Evolutionary conservation across 2,888 invertebrate species (phyloP).

Genomic region (Junonia oenone): DNA sequence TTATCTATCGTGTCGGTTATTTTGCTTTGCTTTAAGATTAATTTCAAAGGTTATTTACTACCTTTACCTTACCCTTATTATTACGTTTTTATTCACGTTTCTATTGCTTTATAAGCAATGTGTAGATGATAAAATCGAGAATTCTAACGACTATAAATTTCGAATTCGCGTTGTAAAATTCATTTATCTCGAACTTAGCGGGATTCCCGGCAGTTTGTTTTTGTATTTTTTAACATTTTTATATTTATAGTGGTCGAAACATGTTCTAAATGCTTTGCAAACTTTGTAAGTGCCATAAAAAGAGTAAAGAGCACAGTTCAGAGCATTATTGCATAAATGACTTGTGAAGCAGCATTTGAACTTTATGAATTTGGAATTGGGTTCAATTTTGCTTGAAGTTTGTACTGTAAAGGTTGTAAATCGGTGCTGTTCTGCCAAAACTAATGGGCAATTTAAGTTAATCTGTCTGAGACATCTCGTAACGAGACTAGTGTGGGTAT

Average conservation of each 20-base stretch:
- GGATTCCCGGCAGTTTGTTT: slow-evolving; percentile 26
- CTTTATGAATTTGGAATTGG: slow-evolving; percentile 8
- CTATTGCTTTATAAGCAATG: too few species aligned
- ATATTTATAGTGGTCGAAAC: slow-evolving; percentile 23
- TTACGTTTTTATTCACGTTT: too few species aligned
- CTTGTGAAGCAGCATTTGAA: neutral
- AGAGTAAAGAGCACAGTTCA: slow-evolving; percentile 24
- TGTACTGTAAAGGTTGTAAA: slow-evolving; percentile 12
- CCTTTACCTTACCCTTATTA: too few species aligned
- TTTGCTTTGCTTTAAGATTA: neutral
- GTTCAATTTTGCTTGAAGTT: slow-evolving; percentile 18
- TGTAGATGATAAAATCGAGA: neutral
- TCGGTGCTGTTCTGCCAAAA: slow-evolving; percentile 23
- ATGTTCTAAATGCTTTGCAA: slow-evolving; percentile 27
- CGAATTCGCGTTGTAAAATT: slow-evolving; percentile 1
- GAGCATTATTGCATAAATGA: neutral
- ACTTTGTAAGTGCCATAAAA: slow-evolving; percentile 28
- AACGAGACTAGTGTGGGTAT: slow-evolving; percentile 44
- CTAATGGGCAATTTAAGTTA: slow-evolving; percentile 56
- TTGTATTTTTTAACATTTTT: slow-evolving; percentile 10
- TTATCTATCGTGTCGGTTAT: neutral
- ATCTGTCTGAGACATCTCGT: slow-evolving; percentile 56
- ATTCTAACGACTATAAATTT: neutral
- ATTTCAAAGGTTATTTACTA: too few species aligned
- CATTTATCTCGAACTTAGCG: slow-evolving; percentile 7